Evolutionary conservation across 2,797 vertebrate genomes (phyloP), one percentile per base, ranked within the genome.

Genomic region (Eospalax fontanierii): DNA sequence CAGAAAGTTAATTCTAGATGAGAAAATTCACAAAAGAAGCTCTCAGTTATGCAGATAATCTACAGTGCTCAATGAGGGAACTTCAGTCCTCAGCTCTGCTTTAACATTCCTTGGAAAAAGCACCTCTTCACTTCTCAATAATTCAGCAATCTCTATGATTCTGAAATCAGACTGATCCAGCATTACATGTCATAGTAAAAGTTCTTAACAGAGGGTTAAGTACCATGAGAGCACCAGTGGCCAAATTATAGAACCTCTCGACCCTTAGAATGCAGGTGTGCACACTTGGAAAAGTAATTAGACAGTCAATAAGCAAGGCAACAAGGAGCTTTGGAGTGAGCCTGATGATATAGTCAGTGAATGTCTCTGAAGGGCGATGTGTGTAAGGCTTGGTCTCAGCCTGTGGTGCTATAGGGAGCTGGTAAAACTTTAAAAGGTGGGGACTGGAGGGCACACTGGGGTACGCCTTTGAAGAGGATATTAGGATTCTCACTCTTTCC

Each of bases 201-300:
- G n/a, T 24, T 74, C 65, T 65, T 59, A 79, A 57, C 6, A 87
- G 9, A 76, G 43, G 83, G 68, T 0, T 35, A 80, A 83, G 38
- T 7, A 66, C 28, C 30, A 4, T 9, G 26, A 85, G 0, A 66
- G 3, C 14, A 61, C 5, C 38, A 19, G 6, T 73, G 5, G 33
- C 15, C 70, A 86, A 71, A 80, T 28, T 86, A 66, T 5, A n/a
- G 73, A 79, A 26, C 33, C 9, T 28, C 50, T 38, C 57, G 76
- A 10, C 35, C 71, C 57, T 50, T 93, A 40, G 93, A 90, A 91
- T 78, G 21, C 35, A 90, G 26, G 24, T 59, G 59, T 79, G 28
- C 7, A 18, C 46, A 43, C 15, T 68, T 91, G 3, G 14, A 33
- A 74, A 12, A 26, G 24, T 33, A 15, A 43, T 68, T 33, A 46